phyloP scores from a whole-genome alignment of 2,113 vertebrate genomes.

The Entomyzon cyanotis region DNA sequence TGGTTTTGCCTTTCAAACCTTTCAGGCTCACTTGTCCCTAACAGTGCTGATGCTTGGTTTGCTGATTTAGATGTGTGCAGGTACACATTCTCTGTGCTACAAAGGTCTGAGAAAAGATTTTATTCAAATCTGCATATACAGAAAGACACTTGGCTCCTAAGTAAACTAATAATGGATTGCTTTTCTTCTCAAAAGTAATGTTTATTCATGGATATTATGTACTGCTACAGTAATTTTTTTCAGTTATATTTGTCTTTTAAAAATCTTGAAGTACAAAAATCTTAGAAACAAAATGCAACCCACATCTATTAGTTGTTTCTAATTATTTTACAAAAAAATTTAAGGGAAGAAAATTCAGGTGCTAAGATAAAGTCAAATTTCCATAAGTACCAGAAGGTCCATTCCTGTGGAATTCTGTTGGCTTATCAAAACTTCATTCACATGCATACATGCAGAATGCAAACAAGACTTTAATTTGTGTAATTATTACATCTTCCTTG shows the following conservation, averaged over 20 bases:
- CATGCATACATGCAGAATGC: background rate
- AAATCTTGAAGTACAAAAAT: background rate
- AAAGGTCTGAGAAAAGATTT: background rate
- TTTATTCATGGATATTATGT: background rate
- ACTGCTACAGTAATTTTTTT: background rate
- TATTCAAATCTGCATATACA: background rate
- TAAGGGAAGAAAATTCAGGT: background rate
- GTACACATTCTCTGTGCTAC: background rate
- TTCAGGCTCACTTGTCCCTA: background rate
- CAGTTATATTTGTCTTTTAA: background rate
- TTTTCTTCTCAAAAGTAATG: background rate
- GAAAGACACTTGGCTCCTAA: background rate
- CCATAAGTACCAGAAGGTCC: background rate
- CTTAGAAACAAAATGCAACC: background rate
- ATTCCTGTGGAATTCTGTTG: background rate
- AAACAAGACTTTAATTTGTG: background rate
- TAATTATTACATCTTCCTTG: background rate
- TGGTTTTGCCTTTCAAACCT: background rate
- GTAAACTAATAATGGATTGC: background rate
- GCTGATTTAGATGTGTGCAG: background rate
- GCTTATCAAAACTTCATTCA: background rate
- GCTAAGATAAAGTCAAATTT: background rate
- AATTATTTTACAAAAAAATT: background rate
- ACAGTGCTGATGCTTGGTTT: background rate
- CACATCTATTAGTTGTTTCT: background rate